Percentiles rank a stretch among this genome's conserved stretches.
Evolutionary conservation across 2,797 vertebrate species (phyloP).

Genomic region (Anguilla marmorata): DNA sequence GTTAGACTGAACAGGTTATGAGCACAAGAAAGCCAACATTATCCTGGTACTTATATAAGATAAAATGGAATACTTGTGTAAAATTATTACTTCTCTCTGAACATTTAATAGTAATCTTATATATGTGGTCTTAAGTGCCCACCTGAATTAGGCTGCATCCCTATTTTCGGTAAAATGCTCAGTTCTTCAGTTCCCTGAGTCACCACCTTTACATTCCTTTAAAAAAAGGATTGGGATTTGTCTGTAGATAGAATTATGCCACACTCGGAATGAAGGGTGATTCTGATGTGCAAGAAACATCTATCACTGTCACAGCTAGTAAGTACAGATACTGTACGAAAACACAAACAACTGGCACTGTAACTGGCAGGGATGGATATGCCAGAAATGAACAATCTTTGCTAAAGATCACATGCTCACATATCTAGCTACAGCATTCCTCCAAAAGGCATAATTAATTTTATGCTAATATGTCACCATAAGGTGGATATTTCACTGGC

Average conservation of each 20-base stretch:
- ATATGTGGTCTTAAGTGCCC: background rate
- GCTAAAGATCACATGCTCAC: background rate
- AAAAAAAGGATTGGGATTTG: background rate
- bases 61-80: background rate
- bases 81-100: background rate
- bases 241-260: background rate
- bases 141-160: background rate
- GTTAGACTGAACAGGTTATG: background rate
- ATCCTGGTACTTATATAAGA: background rate
- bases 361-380: background rate
- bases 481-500: background rate
- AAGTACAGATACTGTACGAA: background rate
- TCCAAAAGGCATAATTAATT: background rate
- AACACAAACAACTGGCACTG: background rate
- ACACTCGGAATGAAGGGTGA: background rate
- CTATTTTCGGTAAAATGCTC: background rate
- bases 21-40: background rate
- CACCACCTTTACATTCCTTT: background rate
- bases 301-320: background rate
- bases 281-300: background rate
- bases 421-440: background rate
- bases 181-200: background rate
- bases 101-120: constrained; percentile 14
- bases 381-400: background rate
- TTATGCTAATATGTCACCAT: background rate